phyloP scores from a whole-genome alignment of 2,797 vertebrate species.

The Sorex maritimensis region DNA sequence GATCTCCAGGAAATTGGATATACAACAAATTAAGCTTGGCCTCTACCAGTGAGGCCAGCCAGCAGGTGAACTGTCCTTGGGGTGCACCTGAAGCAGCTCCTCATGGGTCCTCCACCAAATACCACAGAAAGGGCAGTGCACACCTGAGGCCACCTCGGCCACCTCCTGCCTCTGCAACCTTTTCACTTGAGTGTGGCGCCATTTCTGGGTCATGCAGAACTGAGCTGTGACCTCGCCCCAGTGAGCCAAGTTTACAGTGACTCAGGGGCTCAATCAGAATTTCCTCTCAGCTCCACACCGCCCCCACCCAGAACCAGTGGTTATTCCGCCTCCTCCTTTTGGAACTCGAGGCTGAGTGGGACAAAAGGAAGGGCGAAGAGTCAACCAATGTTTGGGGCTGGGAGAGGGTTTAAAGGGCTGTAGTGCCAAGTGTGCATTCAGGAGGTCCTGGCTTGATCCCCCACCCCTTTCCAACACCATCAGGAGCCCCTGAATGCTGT shows the following conservation, averaged over 20 bases:
- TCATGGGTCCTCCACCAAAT: background rate
- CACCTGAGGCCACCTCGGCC: too few species aligned
- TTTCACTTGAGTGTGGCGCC: background rate
- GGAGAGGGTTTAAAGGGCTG: too few species aligned
- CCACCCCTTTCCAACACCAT: too few species aligned
- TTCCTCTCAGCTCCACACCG: constrained; percentile 31
- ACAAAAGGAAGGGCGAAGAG: background rate
- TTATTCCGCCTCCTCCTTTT: constrained; percentile 17
- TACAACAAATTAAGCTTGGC: background rate
- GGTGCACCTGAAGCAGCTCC: background rate
- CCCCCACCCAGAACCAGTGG: background rate
- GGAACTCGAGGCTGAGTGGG: background rate
- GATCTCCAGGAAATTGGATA: constrained; percentile 15
- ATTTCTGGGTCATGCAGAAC: constrained; percentile 6
- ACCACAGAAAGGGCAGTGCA: background rate
- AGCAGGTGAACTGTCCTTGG: background rate
- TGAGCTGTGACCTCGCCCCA: constrained; percentile 8
- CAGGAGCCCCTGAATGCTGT: too few species aligned
- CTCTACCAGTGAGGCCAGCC: background rate
- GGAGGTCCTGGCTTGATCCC: too few species aligned
- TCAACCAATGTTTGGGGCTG: too few species aligned
- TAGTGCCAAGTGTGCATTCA: too few species aligned
- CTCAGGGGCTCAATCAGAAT: constrained; percentile 62
- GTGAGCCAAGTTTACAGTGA: background rate
- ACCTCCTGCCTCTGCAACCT: background rate